phyloP scores from a whole-genome alignment of 2,797 vertebrate species.

The Hemitrygon akajei region DNA sequence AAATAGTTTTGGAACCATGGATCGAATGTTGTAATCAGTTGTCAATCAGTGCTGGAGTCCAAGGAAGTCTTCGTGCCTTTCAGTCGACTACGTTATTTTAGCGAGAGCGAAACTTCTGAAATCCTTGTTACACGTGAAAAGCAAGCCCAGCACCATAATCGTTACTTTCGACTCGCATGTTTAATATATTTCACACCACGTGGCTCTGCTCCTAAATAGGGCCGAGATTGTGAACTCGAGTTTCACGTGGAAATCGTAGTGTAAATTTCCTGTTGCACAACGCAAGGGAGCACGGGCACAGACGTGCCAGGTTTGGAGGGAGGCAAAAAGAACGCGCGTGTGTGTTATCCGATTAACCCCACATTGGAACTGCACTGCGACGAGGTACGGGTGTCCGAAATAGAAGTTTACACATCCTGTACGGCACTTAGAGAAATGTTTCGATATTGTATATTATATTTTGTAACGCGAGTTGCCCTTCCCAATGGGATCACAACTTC shows the following conservation, averaged over 20 bases:
- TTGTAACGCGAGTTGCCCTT: background rate
- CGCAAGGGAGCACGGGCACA: background rate
- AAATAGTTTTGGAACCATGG: background rate
- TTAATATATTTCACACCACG: background rate
- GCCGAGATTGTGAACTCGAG: background rate
- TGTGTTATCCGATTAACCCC: background rate
- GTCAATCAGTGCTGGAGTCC: background rate
- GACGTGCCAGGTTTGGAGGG: background rate
- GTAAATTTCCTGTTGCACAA: background rate
- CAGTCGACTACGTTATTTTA: background rate
- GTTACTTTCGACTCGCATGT: background rate
- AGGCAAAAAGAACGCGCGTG: background rate
- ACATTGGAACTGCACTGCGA: too few species aligned
- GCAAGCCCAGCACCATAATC: background rate
- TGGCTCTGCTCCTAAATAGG: background rate
- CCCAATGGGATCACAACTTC: background rate
- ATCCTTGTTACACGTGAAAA: background rate
- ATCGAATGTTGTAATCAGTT: background rate
- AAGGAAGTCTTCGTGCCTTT: background rate
- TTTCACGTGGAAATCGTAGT: background rate
- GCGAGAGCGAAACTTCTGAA: background rate
- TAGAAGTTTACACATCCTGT: background rate
- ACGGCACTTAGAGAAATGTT: background rate
- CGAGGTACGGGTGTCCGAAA: background rate
- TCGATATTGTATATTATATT: background rate